Base-by-base conservation (phyloP, 53 echinoderm and acorn worm species). In the Echinarachnius parma region DNA sequence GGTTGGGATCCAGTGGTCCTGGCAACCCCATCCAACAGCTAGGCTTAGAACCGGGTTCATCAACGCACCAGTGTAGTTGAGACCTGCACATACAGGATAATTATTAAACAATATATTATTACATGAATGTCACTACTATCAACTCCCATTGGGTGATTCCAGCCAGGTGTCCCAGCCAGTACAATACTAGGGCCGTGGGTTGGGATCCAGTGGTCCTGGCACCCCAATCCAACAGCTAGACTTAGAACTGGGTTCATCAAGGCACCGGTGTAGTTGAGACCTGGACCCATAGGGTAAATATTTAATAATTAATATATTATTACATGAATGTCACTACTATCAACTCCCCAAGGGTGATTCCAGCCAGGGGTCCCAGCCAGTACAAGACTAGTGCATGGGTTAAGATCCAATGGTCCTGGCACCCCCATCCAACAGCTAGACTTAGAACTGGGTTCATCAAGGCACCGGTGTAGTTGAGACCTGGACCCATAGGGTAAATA, bases 191-290 rank as follows among this genome's bases (percentile, higher is more conserved):
- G n/a, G n/a, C n/a, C n/a, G 57, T 96, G 98, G 53, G 91, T 86
- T 37, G 75, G 60, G 0, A 91, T 21, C 2, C 54, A 64, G 27
- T 91, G 88, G 39, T 84, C 82, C 31, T 76, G 72, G 48, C 98
- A 96, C 34, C 91, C 91, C 91, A 70, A 91, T 13, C 91, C 88
- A 30, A 87, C 53, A 5, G 88, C 87, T 27, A 91, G 85, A 7
- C 91, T 88, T 28, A 96, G 78, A 29, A 91, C 89, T 11, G 98
- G 98, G 78, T 96, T 96, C 42, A 96, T 62, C 78, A 88, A 84
- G 63, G 88, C 91, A 29, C 98, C 98, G 3, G 98, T 96, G 84
- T 84, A 91, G 20, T 96, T 83, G 46, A 89, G 48, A 68, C 90
- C 95, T 95, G 39, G n/a, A n/a, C n/a, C n/a, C n/a, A n/a, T n/a